A percentile compares a stretch with the other conserved stretches of the same genome.
Conservation (phyloP, 1,140 invertebrate genomes). For the Camponotus vicinus region DNA sequence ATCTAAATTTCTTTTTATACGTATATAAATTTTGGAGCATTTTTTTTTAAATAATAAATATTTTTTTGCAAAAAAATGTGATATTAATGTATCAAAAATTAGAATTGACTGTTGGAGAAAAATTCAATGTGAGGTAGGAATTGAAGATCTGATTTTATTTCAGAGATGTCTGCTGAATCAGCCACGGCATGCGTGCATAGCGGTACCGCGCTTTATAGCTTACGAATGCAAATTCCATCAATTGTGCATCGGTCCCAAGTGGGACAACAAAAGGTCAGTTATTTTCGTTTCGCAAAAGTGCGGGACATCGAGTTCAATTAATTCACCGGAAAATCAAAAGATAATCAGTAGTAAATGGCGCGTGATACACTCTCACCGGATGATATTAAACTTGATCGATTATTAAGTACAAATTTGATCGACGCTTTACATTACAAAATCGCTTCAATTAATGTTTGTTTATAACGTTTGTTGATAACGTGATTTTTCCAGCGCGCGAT, state of each 20-base stretch:
- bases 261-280: conserved; percentile 62
- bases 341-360: conserved; percentile 48
- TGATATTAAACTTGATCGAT: not conserved
- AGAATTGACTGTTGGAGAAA: not conserved
- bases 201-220: conserved; percentile 30
- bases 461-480: not conserved
- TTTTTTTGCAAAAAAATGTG: not conserved
- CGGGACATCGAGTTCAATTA: conserved; percentile 43
- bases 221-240: conserved; percentile 37
- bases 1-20: not conserved
- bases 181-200: conserved; percentile 20
- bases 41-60: not conserved
- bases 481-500: not conserved
- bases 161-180: conserved; percentile 21
- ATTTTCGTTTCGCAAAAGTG: conserved; percentile 49
- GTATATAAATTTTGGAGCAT: not conserved
- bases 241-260: conserved; percentile 22
- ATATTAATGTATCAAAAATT: not conserved
- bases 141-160: not conserved
- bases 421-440: not conserved
- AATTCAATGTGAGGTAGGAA: not conserved
- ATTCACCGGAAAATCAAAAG: conserved; percentile 4
- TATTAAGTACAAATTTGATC: not conserved
- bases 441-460: conserved; percentile 41
- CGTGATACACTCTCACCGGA: conserved; percentile 15